Base-by-base conservation (phyloP, 2,888 invertebrate genomes). In the Cyrtodaria siliqua region DNA sequence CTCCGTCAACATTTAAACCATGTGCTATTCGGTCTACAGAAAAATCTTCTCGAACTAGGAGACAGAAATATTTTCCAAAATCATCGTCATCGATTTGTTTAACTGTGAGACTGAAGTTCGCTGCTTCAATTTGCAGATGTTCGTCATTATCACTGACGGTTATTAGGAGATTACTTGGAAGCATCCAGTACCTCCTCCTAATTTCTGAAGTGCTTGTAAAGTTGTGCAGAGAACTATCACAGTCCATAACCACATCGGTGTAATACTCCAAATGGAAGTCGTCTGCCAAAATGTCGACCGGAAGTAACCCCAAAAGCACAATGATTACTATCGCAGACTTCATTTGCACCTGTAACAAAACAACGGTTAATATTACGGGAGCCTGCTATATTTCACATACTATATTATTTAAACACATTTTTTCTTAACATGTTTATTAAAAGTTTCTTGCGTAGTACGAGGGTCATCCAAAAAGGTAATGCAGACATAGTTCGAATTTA, bases 1-100 rank as follows among this genome's bases (percentile, higher is more conserved):
- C 79, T 2, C 90, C 90, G 29, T 89, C 81, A 0, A 87, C 64
- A 61, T 90, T 90, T 4, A 90, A 33, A 3, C 88, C 87, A 59
- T 84, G 83, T 6, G 74, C 74, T 2, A 86, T 73, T 8, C 74
- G 71, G 1, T 67, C 26, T 2, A 88, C 56, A 1, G 64, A 61
- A 24, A 42, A 73, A 57, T 66, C 84, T 55, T 59, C 18, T 49
- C 77, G 24, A 12, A 74, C 60, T 44, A 84, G 33, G 4, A 89
- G 42, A 59, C 89, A 89, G 68, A 73, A 81, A 56, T 89, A 89
- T 23, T 79, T 42, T 1, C 89, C 89, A 49, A 87, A 89, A 68
- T 89, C 87, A 14, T 62, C 63, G 53, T 89, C 89, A 24, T 81
- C 72, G 12, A 86, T 82, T n/a, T 67, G 69, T 1, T 76, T 68